Conservation (phyloP, 2,113 vertebrate genomes). For the Eurystomus gularis region DNA sequence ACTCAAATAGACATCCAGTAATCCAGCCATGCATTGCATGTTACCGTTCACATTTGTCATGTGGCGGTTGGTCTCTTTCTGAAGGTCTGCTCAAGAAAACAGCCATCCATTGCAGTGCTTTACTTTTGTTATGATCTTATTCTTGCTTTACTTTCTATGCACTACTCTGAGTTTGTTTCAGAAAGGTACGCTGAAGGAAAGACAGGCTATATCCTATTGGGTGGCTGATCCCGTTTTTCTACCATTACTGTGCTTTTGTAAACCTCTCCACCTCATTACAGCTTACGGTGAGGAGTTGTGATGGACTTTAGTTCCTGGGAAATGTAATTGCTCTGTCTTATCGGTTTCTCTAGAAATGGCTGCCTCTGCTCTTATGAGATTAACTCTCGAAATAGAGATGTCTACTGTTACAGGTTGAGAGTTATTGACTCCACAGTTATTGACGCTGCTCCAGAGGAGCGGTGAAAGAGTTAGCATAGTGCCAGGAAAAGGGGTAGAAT, state of each 20-base stretch:
- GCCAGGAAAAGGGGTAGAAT: not conserved
- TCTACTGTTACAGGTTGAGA: not conserved
- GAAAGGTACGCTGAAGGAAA: not conserved
- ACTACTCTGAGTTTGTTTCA: not conserved
- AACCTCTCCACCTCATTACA: not conserved
- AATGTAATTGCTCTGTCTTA: not conserved
- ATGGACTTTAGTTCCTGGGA: not conserved
- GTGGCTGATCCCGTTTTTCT: not conserved
- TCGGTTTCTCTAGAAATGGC: not conserved
- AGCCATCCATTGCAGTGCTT: not conserved
- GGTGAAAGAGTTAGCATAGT: not conserved
- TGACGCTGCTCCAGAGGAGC: not conserved
- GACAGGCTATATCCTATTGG: not conserved
- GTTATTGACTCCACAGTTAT: not conserved
- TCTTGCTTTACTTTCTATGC: not conserved
- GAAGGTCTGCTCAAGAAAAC: constrained; percentile 8
- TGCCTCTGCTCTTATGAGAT: not conserved
- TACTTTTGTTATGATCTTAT: not conserved
- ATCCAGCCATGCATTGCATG: not conserved
- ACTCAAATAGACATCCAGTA: not conserved
- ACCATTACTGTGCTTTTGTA: not conserved
- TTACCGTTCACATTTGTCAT: not conserved
- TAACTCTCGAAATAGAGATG: not conserved
- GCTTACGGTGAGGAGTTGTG: not conserved
- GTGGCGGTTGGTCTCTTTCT: not conserved